Evolutionary conservation across 35 echinoderm and acorn worm species (phyloP).

Genomic region (Anneissia japonica): DNA sequence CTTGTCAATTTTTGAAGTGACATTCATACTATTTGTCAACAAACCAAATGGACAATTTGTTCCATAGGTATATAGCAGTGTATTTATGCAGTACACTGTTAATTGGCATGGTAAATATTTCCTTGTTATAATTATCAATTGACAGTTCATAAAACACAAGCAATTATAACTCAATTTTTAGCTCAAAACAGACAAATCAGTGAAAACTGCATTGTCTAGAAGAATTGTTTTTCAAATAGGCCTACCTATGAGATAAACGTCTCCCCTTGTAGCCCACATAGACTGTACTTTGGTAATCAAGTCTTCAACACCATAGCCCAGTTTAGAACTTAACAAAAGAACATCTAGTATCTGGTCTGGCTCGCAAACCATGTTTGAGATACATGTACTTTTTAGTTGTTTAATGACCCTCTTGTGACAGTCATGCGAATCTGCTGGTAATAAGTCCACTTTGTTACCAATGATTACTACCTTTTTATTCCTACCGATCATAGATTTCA

Average conservation of each 20-base stretch:
- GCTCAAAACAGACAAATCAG: too few relatives aligned
- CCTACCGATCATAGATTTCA: conserved; percentile 57
- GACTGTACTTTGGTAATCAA: conserved; percentile 60
- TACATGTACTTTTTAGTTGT: conserved; percentile 37
- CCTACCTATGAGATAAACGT: conserved; percentile 88
- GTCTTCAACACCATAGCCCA: conserved; percentile 75
- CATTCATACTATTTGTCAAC: too few relatives aligned
- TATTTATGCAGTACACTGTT: too few relatives aligned
- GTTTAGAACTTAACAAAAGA: conserved; percentile 70
- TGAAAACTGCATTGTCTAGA: too few relatives aligned
- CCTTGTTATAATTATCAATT: too few relatives aligned
- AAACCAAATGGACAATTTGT: too few relatives aligned
- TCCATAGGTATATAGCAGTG: too few relatives aligned
- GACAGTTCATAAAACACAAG: too few relatives aligned
- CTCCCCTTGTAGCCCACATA: conserved; percentile 46
- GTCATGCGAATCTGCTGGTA: conserved; percentile 59
- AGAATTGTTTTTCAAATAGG: too few relatives aligned
- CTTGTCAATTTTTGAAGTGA: too few relatives aligned
- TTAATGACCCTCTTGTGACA: conserved; percentile 30
- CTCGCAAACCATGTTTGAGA: conserved; percentile 50
- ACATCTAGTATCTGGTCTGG: conserved; percentile 50
- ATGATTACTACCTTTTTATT: conserved; percentile 58
- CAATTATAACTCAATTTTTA: too few relatives aligned
- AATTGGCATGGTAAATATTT: too few relatives aligned
- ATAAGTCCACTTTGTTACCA: conserved; percentile 69